Base-by-base conservation (phyloP, 2,797 vertebrate species). In the Apogon hyalosoma region DNA sequence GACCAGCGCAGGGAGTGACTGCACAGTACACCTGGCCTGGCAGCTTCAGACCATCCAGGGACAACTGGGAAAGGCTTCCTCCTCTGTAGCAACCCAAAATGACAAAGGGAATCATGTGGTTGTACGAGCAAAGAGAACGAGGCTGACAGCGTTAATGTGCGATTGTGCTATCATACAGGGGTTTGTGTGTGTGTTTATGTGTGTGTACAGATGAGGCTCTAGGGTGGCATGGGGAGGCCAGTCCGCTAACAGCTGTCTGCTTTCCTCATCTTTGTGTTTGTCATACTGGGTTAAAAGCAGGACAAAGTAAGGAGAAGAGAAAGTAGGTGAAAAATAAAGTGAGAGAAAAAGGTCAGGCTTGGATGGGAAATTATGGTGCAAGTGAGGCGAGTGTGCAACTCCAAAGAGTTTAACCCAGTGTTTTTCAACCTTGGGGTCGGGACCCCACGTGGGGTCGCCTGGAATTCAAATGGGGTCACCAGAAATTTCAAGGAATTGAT, bases 11-110 rank as follows among this genome's bases (percentile, higher is more conserved):
- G 73, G 68, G 80, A 90, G 79, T 82, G 88, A 89, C 82, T 88
- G 80, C 80, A 80, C 64, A 84, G 80, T 85, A 86, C 91, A 90
- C 85, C 86, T 85, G 75, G 79, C 63, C 69, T 87, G 86, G 85
- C 88, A 87, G 84, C 77, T 86, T 67, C 80, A 82, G 73, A 83
- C 62, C 77, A 62, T 63, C 46, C 78, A 71, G 79, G 74, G 83
- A 85, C 63, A 74, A 87, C 80, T 64, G 79, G 74, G 69, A 89
- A 81, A 75, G 76, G 84, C 68, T 86, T 65, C 63, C 40, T 85
- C 76, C 74, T 76, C 62, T 24, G 75, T 75, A n/a, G 38, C 76
- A 56, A 58, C 80, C 60, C 59, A 66, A 82, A 39, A 75, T 92
- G 88, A 90, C 90, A 87, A 74, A 77, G 50, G 64, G 76, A 88